Base-by-base conservation (phyloP, 2,888 invertebrate species). In the Andrena bicolor region DNA sequence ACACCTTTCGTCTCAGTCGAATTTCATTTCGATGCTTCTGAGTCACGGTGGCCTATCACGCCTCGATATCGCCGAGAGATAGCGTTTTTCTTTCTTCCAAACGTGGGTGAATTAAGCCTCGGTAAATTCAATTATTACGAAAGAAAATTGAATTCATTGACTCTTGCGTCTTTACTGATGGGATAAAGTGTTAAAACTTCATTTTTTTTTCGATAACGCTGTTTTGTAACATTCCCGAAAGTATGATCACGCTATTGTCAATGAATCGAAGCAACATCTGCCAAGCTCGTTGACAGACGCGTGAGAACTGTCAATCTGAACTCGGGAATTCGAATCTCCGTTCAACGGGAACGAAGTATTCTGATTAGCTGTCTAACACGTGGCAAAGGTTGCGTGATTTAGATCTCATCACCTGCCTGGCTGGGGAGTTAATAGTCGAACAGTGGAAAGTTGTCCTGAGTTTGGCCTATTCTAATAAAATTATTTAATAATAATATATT, bases 291-390 rank as follows among this genome's bases (percentile, higher is more conserved):
- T 16, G 28, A 23, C 53, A 20, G 51, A 32, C 30, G 6, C 16
- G 20, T 2, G 48, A 68, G 51, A 68, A 53, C n/a, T 68, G 16
- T 16, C 10, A 32, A 20, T 32, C 13, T 16, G n/a, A 20, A 56
- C 49, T 49, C 20, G 51, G 30, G 20, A 23, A 68, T 51, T 68
- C 30, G 20, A 30, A 10, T 66, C 23, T 20, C 66, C 30, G 16
- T 51, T 49, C 51, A 23, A 53, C 30, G 20, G 30, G n/a, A 20
- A 68, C 20, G 53, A 53, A 26, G 64, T 16, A 28, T 56, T 69
- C 56, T n/a, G 53, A 69, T 69, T 69, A 23, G 53, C 53, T 35
- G 16, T 56, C 56, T 20, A 69, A 35, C 53, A 35, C 23, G 20
- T 20, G 32, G 16, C 23, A 4, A 30, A 69, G 35, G 26, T 56